Conservation (phyloP, 2,888 invertebrate genomes). For the Acleris cristana region DNA sequence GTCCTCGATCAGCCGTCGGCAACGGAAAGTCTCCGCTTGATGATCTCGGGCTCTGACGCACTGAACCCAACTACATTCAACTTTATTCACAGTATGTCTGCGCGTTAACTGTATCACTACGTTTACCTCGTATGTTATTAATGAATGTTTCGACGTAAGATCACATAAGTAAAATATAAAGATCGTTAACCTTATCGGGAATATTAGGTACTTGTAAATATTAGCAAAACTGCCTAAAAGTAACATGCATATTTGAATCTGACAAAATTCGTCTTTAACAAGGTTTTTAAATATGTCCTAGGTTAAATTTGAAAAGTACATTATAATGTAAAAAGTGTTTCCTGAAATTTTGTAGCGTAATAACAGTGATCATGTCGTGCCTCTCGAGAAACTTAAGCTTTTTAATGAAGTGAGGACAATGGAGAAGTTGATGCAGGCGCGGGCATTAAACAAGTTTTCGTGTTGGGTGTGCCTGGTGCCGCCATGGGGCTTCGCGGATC, state of each 20-base stretch:
- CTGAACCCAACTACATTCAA: constrained; percentile 37
- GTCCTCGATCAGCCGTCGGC: constrained; percentile 75
- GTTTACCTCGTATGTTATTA: constrained; percentile 7
- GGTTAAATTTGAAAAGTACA: no score
- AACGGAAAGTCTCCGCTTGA: constrained; percentile 77
- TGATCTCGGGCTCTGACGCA: constrained; percentile 63
- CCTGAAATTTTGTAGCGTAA: constrained; percentile 7
- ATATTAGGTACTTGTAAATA: no score
- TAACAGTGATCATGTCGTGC: constrained; percentile 31
- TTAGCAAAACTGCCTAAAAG: no score
- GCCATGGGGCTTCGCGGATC: constrained; percentile 70
- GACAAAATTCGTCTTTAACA: no score
- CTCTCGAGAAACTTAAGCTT: constrained; percentile 22
- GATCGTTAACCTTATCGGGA: not conserved
- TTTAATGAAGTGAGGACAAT: constrained; percentile 48
- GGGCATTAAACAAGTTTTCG: constrained; percentile 54
- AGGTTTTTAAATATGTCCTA: no score
- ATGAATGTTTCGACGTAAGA: not conserved
- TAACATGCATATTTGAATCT: no score
- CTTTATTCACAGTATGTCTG: constrained; percentile 19
- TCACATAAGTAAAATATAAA: not conserved
- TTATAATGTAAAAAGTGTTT: constrained; percentile 10
- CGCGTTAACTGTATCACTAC: constrained; percentile 24
- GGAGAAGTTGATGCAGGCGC: constrained; percentile 63
- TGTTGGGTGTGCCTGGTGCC: constrained; percentile 62